Conservation (phyloP, 1,140 invertebrate species). For the Psilanteris sp. region DNA sequence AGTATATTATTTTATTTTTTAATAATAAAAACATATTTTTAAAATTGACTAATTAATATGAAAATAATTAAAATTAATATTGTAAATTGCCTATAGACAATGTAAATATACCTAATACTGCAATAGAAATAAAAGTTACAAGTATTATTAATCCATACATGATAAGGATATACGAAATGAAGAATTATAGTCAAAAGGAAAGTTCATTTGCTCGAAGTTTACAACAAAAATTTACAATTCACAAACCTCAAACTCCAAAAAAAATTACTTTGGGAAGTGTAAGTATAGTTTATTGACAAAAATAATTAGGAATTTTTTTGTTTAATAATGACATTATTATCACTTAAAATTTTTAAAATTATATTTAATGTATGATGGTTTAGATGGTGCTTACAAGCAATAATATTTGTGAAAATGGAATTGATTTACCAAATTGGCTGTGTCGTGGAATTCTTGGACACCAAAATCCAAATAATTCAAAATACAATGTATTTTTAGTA, state of each 20-base stretch:
- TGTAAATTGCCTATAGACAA: too few species aligned
- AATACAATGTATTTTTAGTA: slow-evolving; percentile 66
- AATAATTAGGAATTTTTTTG: too few species aligned
- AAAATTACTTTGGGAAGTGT: slow-evolving; percentile 59
- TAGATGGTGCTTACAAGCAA: slow-evolving; percentile 59
- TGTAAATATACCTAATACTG: slow-evolving; percentile 44
- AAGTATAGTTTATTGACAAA: slow-evolving; percentile 44
- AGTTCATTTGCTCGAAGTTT: slow-evolving; percentile 36
- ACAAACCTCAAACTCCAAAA: slow-evolving; percentile 6
- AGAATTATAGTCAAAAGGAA: slow-evolving; percentile 22
- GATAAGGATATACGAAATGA: slow-evolving; percentile 42
- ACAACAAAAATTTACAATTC: slow-evolving; percentile 28
- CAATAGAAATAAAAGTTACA: slow-evolving; percentile 65
- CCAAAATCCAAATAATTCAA: slow-evolving; percentile 11
- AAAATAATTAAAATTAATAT: too few species aligned
- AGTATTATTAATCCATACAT: slow-evolving; percentile 67
- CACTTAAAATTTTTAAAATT: too few species aligned
- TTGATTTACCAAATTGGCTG: slow-evolving; percentile 63
- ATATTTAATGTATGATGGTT: too few species aligned
- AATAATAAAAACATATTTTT: too few species aligned
- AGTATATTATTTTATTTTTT: too few species aligned
- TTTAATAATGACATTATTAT: too few species aligned
- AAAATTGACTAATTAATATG: too few species aligned
- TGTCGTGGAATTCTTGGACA: slow-evolving; percentile 64
- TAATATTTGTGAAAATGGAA: slow-evolving; percentile 16